Evolutionary conservation across 1,140 invertebrate genomes (phyloP).

Genomic region (Lepidurus apus): DNA sequence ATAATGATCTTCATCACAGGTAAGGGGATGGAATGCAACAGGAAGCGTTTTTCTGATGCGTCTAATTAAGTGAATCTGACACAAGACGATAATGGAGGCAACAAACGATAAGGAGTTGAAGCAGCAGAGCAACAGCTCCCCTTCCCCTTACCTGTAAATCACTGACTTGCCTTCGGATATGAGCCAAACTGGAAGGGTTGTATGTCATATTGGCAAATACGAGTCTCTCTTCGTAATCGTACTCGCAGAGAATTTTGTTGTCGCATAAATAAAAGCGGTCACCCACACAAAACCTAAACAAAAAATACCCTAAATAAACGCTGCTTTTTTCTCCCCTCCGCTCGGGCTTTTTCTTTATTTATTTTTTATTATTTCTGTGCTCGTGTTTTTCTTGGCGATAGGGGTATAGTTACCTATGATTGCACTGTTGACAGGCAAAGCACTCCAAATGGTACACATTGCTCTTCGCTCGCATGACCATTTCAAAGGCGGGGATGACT

Average conservation of each 20-base stretch:
- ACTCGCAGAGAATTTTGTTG: slow-evolving; percentile 89
- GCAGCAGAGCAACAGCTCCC: neutral
- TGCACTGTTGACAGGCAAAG: slow-evolving; percentile 93
- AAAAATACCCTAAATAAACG: slow-evolving; percentile 37
- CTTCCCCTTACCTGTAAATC: slow-evolving; percentile 32
- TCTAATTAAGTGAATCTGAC: slow-evolving; percentile 1
- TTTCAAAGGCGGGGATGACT: slow-evolving; percentile 92
- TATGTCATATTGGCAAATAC: slow-evolving; percentile 86
- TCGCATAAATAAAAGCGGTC: slow-evolving; percentile 87
- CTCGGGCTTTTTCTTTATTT: slow-evolving; percentile 25
- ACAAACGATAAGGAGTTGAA: neutral
- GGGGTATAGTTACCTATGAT: slow-evolving; percentile 69
- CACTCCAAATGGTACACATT: slow-evolving; percentile 95
- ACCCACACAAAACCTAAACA: slow-evolving; percentile 84
- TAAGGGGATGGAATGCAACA: slow-evolving; percentile 16
- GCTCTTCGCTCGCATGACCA: slow-evolving; percentile 91
- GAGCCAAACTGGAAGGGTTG: slow-evolving; percentile 72
- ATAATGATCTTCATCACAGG: neutral
- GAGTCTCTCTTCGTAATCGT: slow-evolving; percentile 86
- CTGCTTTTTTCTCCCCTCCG: neutral
- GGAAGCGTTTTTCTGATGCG: neutral
- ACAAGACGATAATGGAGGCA: neutral
- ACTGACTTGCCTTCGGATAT: slow-evolving; percentile 34
- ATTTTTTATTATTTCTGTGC: slow-evolving; percentile 11
- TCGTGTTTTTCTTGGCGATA: slow-evolving; percentile 29